Conservation (phyloP, 1,140 invertebrate genomes). For the Metaphire vulgaris region DNA sequence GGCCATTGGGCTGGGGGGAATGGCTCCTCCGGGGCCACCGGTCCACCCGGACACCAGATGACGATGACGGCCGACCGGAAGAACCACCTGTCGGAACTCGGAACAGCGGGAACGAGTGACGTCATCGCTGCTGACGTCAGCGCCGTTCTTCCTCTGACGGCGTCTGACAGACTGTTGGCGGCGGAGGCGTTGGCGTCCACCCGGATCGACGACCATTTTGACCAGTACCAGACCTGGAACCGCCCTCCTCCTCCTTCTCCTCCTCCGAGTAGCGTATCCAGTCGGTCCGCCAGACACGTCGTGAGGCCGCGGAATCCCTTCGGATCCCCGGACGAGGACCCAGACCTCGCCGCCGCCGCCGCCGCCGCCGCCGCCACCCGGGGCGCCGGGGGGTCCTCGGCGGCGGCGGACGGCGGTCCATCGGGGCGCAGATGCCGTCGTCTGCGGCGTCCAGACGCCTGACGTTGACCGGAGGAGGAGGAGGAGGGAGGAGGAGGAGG, state of each 20-base stretch:
- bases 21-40: too few relatives aligned
- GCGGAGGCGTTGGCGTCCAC: slow-evolving; percentile 44
- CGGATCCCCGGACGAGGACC: slow-evolving; percentile 16
- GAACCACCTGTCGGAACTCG: too few relatives aligned
- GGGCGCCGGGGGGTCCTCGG: slow-evolving; percentile 11
- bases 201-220: slow-evolving; percentile 64
- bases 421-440: slow-evolving; percentile 1
- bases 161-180: slow-evolving; percentile 46
- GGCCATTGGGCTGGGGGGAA: background rate
- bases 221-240: slow-evolving; percentile 67
- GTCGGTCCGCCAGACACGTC: slow-evolving; percentile 36
- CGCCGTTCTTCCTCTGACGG: too few relatives aligned
- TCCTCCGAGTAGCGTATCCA: slow-evolving; percentile 57
- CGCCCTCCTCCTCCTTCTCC: slow-evolving; percentile 17
- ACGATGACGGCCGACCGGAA: too few relatives aligned
- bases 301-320: slow-evolving; percentile 20
- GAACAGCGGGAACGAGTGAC: slow-evolving; percentile 34
- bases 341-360: slow-evolving; percentile 13
- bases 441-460: background rate
- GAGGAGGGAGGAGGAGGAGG: too few relatives aligned
- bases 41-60: too few relatives aligned
- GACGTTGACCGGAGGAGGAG: background rate
- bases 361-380: slow-evolving; percentile 28
- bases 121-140: slow-evolving; percentile 34
- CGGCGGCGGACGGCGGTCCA: slow-evolving; percentile 22